Evolutionary conservation across 2,888 invertebrate species (phyloP).

Genomic region (Andrena hattorfiana): DNA sequence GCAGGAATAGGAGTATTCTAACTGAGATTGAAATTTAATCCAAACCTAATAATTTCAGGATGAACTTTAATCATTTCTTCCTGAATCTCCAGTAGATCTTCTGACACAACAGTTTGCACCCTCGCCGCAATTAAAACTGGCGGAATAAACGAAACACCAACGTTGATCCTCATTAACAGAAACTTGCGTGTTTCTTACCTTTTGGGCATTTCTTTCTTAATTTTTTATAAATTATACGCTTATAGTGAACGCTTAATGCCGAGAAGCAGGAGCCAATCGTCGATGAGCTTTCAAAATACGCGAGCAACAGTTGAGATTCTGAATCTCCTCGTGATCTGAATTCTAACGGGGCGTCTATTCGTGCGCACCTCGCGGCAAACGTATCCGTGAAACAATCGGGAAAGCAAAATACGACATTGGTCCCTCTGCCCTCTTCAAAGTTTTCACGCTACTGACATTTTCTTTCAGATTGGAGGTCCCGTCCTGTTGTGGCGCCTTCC

Average conservation of each 20-base stretch:
- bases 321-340: slow-evolving; percentile 53
- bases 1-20: fast-evolving
- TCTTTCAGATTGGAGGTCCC: slow-evolving; percentile 86
- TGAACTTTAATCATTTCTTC: no score
- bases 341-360: slow-evolving; percentile 19
- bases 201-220: no score
- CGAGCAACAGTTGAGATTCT: slow-evolving; percentile 27
- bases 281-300: slow-evolving; percentile 54
- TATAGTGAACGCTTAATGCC: no score
- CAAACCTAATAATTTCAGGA: no score
- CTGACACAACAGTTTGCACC: no score
- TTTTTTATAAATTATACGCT: neutral
- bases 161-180: no score
- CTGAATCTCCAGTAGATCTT: no score
- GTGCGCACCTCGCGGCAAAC: neutral
- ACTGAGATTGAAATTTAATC: no score
- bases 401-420: neutral
- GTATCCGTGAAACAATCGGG: neutral
- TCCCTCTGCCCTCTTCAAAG: no score
- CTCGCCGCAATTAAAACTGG: no score
- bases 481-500: slow-evolving; percentile 90
- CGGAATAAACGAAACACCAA: no score
- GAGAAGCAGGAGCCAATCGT: slow-evolving; percentile 23
- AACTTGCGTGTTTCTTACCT: no score
- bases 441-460: neutral